Evolutionary conservation across 2,888 invertebrate species (phyloP), one percentile per base, ranked within the genome.

Genomic region (Apodemia hepburni): DNA sequence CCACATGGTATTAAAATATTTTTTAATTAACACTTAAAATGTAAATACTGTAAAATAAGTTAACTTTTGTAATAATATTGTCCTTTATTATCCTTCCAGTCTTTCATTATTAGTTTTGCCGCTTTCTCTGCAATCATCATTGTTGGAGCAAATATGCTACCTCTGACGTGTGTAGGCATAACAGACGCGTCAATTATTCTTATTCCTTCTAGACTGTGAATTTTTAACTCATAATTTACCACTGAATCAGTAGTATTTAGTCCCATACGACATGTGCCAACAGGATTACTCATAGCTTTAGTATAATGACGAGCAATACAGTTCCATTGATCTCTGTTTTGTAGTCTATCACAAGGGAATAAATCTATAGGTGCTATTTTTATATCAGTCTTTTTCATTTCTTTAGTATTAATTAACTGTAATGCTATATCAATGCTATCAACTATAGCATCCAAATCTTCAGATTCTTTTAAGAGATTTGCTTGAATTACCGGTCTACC

Each of bases 111-210:
- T 77, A 90, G 77, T 69, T 83, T 85, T 5, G 87, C 81, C 11
- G 81, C 88, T 73, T 90, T 91, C 67, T 92, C 92, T 47, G 92
- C 92, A 63, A 92, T 89, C 92, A 92, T 91, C 73, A 92, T 77
- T 12, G 87, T 86, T 2, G 91, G 84, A 61, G 82, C 85, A 67
- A 85, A 80, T 47, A 85, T 81, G 2, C 85, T 81, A 29, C 87
- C 89, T 42, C 92, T 76, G 0, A 85, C 87, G 66, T 91, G 88
- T 27, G 84, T 81, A 0, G 92, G 92, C 91, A 92, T 90, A 7
- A 92, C 81, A 17, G 92, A 92, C 59, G 91, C 85, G 65, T 92
- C 92, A 58, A 87, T 77, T 57, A 92, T 85, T 67, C 92, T 78
- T 15, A 92, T 75, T 8, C 90, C 85, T 77, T 92, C 90, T 29